Percentiles rank a stretch among this genome's conserved stretches.
Conservation (phyloP, 2,888 invertebrate species). For the Dugesia japonica region DNA sequence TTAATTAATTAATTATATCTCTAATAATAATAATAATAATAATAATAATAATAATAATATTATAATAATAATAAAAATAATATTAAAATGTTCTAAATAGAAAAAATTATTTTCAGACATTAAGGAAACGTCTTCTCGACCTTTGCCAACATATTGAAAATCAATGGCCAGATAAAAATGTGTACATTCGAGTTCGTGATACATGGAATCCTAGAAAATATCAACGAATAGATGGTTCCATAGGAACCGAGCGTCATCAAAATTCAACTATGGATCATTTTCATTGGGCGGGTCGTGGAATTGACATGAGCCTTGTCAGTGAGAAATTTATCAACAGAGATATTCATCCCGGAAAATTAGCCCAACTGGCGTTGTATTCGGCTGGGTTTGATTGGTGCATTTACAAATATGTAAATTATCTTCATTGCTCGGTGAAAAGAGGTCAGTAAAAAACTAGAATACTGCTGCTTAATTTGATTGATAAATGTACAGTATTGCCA, state of each 20-base stretch:
- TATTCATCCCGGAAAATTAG: conserved; percentile 24
- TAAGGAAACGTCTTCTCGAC: not conserved
- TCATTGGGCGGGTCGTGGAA: conserved; percentile 25
- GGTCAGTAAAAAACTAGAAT: conserved; percentile 1
- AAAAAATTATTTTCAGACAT: not conserved
- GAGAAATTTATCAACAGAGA: not conserved
- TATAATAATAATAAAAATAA: no score
- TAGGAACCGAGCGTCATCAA: conserved; percentile 9
- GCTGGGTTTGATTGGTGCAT: conserved; percentile 29
- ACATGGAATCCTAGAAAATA: conserved; percentile 10
- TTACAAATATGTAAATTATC: not conserved
- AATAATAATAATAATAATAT: no score
- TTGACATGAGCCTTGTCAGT: conserved; percentile 21
- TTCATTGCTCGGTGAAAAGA: conserved; percentile 28
- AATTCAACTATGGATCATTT: not conserved
- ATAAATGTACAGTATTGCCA: no score
- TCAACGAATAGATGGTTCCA: not conserved
- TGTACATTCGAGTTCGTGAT: not conserved
- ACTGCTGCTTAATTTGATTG: no score
- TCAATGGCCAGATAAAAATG: not conserved
- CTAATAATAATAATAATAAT: no score
- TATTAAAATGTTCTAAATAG: no score
- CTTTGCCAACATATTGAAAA: conserved; percentile 5
- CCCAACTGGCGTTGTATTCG: conserved; percentile 21
- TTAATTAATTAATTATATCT: no score